These are phyloP conservation scores for Dascillus cervinus DNA, from an alignment of 2,888 invertebrate genomes.

Conservation along the genomic window DNA sequence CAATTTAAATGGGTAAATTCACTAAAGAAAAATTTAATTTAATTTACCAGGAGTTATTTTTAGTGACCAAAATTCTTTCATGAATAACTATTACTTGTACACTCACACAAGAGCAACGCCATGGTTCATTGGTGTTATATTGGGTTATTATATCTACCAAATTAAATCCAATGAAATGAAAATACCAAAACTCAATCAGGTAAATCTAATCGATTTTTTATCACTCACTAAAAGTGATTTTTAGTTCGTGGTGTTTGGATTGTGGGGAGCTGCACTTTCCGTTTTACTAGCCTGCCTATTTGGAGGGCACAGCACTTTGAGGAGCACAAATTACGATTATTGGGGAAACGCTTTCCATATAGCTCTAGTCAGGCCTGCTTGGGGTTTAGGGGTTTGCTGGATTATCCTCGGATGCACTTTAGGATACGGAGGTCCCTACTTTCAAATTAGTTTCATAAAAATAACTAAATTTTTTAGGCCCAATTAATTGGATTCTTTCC, in stretches of 20 bases:
- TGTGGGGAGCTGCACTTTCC: neutral
- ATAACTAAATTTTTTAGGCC: conserved; percentile 3
- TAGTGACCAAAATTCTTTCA: too few relatives aligned
- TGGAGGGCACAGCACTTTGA: conserved; percentile 24
- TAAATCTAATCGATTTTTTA: neutral
- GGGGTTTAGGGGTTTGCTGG: conserved; percentile 45
- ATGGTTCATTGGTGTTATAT: conserved; percentile 29
- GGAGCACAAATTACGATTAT: conserved; percentile 20
- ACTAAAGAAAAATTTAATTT: too few relatives aligned
- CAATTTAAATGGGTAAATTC: neutral
- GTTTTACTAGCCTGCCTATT: conserved; percentile 22
- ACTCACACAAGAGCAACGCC: conserved; percentile 29
- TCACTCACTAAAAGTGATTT: neutral
- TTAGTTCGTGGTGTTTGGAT: neutral
- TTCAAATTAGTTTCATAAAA: neutral
- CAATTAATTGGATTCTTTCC: conserved; percentile 9
- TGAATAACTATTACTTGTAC: conserved; percentile 23
- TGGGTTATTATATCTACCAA: conserved; percentile 23
- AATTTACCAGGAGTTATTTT: too few relatives aligned
- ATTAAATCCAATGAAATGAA: conserved; percentile 11
- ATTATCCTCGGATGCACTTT: conserved; percentile 43
- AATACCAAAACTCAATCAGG: conserved; percentile 3
- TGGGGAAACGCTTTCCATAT: conserved; percentile 27
- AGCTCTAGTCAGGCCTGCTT: conserved; percentile 40
- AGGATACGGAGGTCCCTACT: conserved; percentile 43